Evolutionary conservation across 92 coral and sea anemone species (phyloP), one percentile per base, ranked within the genome.

Genomic region (Porites lobata): DNA sequence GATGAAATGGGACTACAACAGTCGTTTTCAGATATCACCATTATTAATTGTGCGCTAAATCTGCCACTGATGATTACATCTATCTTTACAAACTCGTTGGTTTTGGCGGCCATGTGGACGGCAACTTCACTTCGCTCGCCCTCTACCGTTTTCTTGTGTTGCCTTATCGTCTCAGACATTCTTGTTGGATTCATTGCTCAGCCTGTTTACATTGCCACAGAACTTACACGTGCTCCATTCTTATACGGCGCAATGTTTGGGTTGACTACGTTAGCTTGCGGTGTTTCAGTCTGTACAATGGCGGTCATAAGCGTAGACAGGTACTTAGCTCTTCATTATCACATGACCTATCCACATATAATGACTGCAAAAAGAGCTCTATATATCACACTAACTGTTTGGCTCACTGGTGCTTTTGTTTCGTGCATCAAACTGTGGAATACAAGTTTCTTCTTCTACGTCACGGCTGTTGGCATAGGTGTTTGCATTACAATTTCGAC

Each of bases 151-250:
- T 74, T 74, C 78, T 43, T 74, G 9, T 74, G 63, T 26, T 52
- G 54, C 15, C 78, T 74, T 1, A 10, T 50, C 12, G 14, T 56
- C 26, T 74, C 78, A 21, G 78, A 74, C 62, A 32, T 74, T 74
- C 78, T 74, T 0, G 78, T 74, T 53, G 78, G 78, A 3, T 19
- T 21, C 53, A 63, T 74, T 74, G 78, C 78, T n/a, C 78, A 74
- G 54, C 78, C 78, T 74, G 14, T 74, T 18, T 74, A 74, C 64
- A 52, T 74, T 22, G 56, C 58, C 54, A n/a, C 58, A 51, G 78
- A 74, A 19, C 78, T 74, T 18, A 52, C 52, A 0, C 3, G 9
- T 6, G 2, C 0, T 56, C 58, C 63, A 38, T n/a, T 7, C 19
- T 52, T 74, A 43, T 6, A 11, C 7, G 2, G 20, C 6, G 47